Percentiles rank a stretch among this genome's conserved stretches.
These are phyloP conservation scores for Drosophila leonis DNA, from an alignment of 2,888 invertebrate species.

Conservation along the genomic window DNA sequence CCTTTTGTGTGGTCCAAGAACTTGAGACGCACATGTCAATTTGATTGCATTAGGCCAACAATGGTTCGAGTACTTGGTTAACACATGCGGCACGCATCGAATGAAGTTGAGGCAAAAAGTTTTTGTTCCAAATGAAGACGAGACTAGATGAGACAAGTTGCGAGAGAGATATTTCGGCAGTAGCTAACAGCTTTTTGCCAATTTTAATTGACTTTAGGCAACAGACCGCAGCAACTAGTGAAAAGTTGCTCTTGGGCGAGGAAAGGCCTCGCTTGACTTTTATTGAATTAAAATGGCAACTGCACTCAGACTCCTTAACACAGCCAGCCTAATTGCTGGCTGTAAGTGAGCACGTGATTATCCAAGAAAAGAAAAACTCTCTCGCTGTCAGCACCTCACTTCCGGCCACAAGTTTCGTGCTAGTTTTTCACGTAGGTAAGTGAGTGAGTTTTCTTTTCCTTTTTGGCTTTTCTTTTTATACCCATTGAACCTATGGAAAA, in stretches of 20 bases:
- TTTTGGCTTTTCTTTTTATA: not conserved
- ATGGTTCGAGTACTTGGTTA: slow-evolving; percentile 29
- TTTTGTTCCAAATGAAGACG: slow-evolving; percentile 54
- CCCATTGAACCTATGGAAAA: not conserved
- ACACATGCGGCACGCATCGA: slow-evolving; percentile 35
- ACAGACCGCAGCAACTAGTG: slow-evolving; percentile 61
- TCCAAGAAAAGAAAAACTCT: slow-evolving; percentile 49
- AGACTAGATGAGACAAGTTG: slow-evolving; percentile 10
- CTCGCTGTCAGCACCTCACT: slow-evolving; percentile 32
- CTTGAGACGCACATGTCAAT: slow-evolving; percentile 53
- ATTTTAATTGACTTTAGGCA: slow-evolving; percentile 79
- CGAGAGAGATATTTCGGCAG: slow-evolving; percentile 7
- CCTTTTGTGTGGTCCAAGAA: slow-evolving; percentile 29
- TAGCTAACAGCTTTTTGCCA: slow-evolving; percentile 42
- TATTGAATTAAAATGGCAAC: slow-evolving; percentile 74
- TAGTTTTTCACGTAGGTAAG: slow-evolving; percentile 43
- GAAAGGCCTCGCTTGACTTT: slow-evolving; percentile 76
- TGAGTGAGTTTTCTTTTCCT: slow-evolving; percentile 38
- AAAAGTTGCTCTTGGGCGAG: slow-evolving; percentile 38
- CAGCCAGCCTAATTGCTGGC: slow-evolving; percentile 57
- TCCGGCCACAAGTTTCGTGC: slow-evolving; percentile 68
- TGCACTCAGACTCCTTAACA: not conserved
- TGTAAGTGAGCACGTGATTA: slow-evolving; percentile 73
- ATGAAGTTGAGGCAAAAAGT: slow-evolving; percentile 45
- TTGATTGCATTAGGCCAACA: slow-evolving; percentile 73